A percentile compares a stretch with the other conserved stretches of the same genome.
Conservation (phyloP, 2,888 invertebrate genomes). For the Chironomus riparius region DNA sequence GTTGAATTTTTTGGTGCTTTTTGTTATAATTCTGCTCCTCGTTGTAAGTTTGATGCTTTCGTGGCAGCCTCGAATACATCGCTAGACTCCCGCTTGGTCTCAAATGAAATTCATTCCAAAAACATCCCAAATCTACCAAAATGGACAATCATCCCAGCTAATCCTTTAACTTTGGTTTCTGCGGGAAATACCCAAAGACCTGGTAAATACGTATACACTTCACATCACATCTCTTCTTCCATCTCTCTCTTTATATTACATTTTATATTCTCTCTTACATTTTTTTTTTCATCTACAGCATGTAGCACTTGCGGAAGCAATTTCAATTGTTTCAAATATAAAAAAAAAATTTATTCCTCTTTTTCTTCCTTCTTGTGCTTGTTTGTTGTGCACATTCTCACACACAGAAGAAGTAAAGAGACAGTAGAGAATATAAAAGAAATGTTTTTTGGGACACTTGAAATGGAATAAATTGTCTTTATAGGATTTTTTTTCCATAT, state of each 20-base stretch:
- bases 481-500: neutral
- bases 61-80: no score
- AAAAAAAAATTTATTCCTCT: neutral
- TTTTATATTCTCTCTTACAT: neutral
- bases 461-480: constrained; percentile 19
- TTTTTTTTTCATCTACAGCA: neutral
- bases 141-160: no score
- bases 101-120: no score
- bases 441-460: constrained; percentile 1
- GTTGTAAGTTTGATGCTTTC: no score
- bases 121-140: no score
- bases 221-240: neutral
- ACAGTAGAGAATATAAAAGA: no score
- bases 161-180: no score
- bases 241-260: neutral
- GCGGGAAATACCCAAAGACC: neutral
- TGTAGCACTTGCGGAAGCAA: constrained; percentile 12
- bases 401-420: neutral
- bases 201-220: neutral
- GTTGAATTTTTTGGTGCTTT: no score
- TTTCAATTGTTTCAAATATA: constrained; percentile 14
- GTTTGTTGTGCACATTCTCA: neutral
- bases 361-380: neutral
- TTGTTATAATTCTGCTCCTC: no score
- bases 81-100: no score